Evolutionary conservation across 2,113 vertebrate genomes (phyloP).

Genomic region (Notarius lentiginosus): DNA sequence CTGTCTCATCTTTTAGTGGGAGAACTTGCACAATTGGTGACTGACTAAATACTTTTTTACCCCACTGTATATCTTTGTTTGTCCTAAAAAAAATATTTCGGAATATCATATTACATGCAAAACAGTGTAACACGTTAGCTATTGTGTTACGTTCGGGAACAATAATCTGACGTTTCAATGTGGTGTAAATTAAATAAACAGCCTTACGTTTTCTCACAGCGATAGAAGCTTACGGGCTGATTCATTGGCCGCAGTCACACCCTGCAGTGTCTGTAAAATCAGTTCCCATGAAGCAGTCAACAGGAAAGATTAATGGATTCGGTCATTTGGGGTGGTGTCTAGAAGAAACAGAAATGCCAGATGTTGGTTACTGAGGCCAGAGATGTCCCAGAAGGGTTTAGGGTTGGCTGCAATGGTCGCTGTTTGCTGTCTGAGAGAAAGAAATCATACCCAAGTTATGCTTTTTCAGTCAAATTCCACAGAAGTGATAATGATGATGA

Average conservation of each 20-base stretch:
- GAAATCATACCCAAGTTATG: background rate
- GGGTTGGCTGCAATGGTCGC: constrained; percentile 34
- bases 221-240: background rate
- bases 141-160: background rate
- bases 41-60: no score
- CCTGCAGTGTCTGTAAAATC: constrained; percentile 19
- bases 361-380: constrained; percentile 24
- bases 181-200: background rate
- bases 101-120: background rate
- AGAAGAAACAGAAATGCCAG: background rate
- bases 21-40: no score
- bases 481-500: background rate
- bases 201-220: background rate
- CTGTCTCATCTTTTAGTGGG: no score
- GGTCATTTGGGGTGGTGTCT: constrained; percentile 30
- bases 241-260: background rate
- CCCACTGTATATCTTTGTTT: background rate
- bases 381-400: constrained; percentile 17
- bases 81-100: background rate
- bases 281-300: constrained; percentile 39
- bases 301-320: constrained; percentile 33
- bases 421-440: constrained; percentile 24
- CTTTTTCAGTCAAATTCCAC: background rate
- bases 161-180: background rate
- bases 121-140: background rate